Evolutionary conservation across 2,888 invertebrate genomes (phyloP).

Genomic region (Lycia hirtaria): DNA sequence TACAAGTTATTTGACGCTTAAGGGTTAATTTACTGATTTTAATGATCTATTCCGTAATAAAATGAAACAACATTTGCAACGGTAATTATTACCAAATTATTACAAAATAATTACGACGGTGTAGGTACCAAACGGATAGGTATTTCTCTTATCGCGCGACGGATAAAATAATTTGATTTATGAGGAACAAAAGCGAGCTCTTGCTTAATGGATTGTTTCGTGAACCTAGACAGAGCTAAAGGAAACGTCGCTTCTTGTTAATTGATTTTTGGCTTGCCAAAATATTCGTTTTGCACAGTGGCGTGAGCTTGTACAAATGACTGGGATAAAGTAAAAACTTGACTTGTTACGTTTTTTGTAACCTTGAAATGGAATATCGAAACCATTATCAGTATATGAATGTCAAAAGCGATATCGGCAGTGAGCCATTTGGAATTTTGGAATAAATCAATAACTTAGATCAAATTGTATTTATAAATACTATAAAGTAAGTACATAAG

Average conservation of each 20-base stretch:
- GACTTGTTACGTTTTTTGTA: too few relatives aligned
- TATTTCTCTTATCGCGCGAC: background rate
- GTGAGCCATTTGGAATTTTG: too few relatives aligned
- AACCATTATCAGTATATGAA: too few relatives aligned
- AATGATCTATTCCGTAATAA: too few relatives aligned
- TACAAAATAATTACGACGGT: background rate
- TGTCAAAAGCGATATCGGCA: too few relatives aligned
- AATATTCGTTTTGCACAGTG: background rate
- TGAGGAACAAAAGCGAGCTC: slow-evolving; percentile 7
- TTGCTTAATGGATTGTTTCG: slow-evolving; percentile 10
- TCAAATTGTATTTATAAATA: too few relatives aligned
- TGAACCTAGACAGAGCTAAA: background rate
- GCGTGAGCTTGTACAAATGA: background rate
- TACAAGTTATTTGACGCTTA: too few relatives aligned
- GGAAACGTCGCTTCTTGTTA: slow-evolving; percentile 8
- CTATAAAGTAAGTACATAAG: too few relatives aligned
- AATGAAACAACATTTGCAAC: too few relatives aligned
- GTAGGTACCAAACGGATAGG: background rate
- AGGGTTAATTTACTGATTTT: too few relatives aligned
- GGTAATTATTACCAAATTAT: background rate
- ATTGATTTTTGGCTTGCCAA: slow-evolving; percentile 13
- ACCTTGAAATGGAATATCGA: too few relatives aligned
- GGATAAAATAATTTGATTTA: slow-evolving; percentile 10
- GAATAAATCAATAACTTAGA: too few relatives aligned
- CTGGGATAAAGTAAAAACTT: background rate